Base-by-base conservation (phyloP, 1,140 invertebrate genomes). In the Ips nitidus region DNA sequence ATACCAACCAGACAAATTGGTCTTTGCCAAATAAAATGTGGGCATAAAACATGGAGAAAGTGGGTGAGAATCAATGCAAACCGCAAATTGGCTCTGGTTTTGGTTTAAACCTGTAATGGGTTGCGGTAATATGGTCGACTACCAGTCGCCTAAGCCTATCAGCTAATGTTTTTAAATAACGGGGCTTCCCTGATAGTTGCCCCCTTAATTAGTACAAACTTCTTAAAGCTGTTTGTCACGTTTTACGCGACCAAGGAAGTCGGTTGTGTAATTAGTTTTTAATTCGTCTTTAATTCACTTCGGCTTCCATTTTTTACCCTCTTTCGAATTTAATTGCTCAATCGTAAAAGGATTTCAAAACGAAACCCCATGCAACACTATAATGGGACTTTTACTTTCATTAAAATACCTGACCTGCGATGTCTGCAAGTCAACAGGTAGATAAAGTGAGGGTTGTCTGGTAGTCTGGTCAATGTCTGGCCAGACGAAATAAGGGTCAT, bases 71-170 rank as follows among this genome's bases (percentile, higher is more conserved):
- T 22, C 22, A 22, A 22, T 22, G 22, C 45, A 47, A 47, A 47
- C 45, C 45, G 45, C 45, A 47, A 47, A 5, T 5, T 47, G n/a
- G 4, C n/a, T 47, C 45, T 47, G 4, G 45, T 47, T 47, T 5
- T 5, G n/a, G n/a, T 5, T 47, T n/a, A 47, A 47, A 47, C 4
- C 45, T 47, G n/a, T 47, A 5, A 5, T 5, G n/a, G 45, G 45
- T 47, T 47, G 45, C 45, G 45, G 45, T 47, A 47, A 47, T 4
- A 5, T 47, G 45, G 45, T 47, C 45, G 45, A 47, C 45, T 47
- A n/a, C 4, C 4, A 47, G 45, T n/a, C 45, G 45, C n/a, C 45
- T 47, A 47, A 47, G 45, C 45, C 45, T 22, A 22, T 22, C 4
- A 4, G n/a, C n/a, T 4, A 4, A 47, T 47, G n/a, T 47, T 47